Evolutionary conservation across 2,797 vertebrate genomes (phyloP), one percentile per base, ranked within the genome.

Genomic region (Bothrops alternatus): DNA sequence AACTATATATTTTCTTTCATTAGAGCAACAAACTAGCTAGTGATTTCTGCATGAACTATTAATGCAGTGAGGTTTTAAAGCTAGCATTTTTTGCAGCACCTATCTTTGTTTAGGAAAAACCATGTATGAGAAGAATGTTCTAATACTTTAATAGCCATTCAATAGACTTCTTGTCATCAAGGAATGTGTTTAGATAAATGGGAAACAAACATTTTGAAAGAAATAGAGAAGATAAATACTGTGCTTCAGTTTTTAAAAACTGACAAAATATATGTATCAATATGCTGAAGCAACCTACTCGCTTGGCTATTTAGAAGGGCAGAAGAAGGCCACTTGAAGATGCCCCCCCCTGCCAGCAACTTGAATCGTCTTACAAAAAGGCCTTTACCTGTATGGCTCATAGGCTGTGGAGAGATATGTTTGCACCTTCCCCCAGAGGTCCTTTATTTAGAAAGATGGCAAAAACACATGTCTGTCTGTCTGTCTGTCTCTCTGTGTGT

Each of bases 1-100:
- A 96, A 94, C 90, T 96, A 95, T 95, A 93, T 16, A 92, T 26
- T 61, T n/a, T 86, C n/a, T 61, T n/a, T 86, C n/a, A 0, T 18
- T 89, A 58, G 60, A 37, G 86, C 50, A 50, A 95, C 32, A 0
- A 92, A 56, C 90, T 61, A 73, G 4, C 82, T 3, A 65, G 37
- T 88, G 93, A 91, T 0, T 93, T 58, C 28, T 90, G 42, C 1
- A 90, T 20, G 86, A 95, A 86, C 16, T 89, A 93, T 37, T 42
- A 73, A 23, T 86, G 25, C 57, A 73, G 69, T 13, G 87, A 16
- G 92, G 13, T 23, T 8, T 85, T 0, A 63, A 90, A 85, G 91
- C 4, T 53, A 93, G n/a, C 50, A 58, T 2, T 91, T 28, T 91
- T 69, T 12, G 0, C 50, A 91, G 86, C 0, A 58, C 0, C 0